Percentiles rank a stretch among this genome's conserved stretches.
Evolutionary conservation across 2,888 invertebrate species (phyloP).

Genomic region (Sabellastarte sp.): DNA sequence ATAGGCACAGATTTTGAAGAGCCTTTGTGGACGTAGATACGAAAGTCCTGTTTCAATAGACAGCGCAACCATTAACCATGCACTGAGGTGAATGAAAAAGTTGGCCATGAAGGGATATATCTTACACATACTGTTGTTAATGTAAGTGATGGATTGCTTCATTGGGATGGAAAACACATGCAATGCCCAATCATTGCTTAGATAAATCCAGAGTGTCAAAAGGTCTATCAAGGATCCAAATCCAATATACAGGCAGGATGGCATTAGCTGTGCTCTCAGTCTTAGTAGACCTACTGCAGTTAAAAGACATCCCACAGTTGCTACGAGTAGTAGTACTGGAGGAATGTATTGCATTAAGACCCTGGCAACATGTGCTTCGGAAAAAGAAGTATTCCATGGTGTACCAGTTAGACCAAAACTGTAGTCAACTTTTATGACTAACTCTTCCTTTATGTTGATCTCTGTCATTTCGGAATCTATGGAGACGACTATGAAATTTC

Average conservation of each 20-base stretch:
- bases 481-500: too few species aligned
- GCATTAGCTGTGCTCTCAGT: conserved; percentile 45
- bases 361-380: too few species aligned
- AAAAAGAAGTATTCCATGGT: too few species aligned
- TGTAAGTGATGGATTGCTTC: conserved; percentile 30
- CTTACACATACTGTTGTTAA: conserved; percentile 52
- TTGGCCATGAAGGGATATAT: conserved; percentile 48
- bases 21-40: conserved; percentile 38
- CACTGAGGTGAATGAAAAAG: conserved; percentile 43
- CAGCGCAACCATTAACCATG: conserved; percentile 50
- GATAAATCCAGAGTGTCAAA: conserved; percentile 44
- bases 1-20: conserved; percentile 43
- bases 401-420: too few species aligned
- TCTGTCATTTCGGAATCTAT: too few species aligned
- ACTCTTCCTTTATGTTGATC: too few species aligned
- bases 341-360: too few species aligned
- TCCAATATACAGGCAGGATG: conserved; percentile 51
- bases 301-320: too few species aligned
- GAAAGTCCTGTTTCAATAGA: conserved; percentile 47
- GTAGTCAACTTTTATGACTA: too few species aligned
- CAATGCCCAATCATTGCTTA: conserved; percentile 48
- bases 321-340: too few species aligned
- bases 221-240: conserved; percentile 43
- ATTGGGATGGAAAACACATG: conserved; percentile 26
- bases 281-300: too few species aligned